Evolutionary conservation across 1,140 invertebrate genomes (phyloP).

Genomic region (Saccostrea echinata): DNA sequence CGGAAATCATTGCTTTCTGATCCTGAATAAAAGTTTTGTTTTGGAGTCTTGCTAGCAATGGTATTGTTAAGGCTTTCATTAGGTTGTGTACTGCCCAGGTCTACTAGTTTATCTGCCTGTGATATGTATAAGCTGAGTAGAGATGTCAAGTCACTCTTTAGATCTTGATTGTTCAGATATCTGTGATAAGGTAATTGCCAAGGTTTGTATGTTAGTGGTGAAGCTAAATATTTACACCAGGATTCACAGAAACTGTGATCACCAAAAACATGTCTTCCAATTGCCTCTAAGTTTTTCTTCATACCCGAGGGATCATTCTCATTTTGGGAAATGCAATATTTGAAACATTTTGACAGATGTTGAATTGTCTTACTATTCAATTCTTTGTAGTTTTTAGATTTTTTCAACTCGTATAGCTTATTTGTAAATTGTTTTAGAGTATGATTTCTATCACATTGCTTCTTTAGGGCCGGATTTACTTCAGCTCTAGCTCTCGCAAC

Average conservation of each 20-base stretch:
- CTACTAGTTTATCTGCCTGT: neutral
- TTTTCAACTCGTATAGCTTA: neutral
- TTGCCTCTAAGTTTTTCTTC: neutral
- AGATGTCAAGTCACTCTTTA: neutral
- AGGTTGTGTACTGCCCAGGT: neutral
- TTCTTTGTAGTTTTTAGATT: too few relatives aligned
- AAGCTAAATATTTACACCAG: slow-evolving; percentile 21
- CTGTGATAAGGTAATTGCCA: neutral
- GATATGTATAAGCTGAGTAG: neutral
- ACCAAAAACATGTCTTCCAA: slow-evolving; percentile 6
- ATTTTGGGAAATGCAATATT: too few relatives aligned
- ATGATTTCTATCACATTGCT: slow-evolving; percentile 7
- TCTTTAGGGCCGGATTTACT: neutral
- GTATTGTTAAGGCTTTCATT: slow-evolving; percentile 44
- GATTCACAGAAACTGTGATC: neutral
- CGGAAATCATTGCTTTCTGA: neutral
- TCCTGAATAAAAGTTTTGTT: neutral
- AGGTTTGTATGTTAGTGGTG: neutral
- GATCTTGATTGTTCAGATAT: neutral
- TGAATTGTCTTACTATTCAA: too few relatives aligned
- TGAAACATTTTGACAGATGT: too few relatives aligned
- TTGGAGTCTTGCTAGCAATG: slow-evolving; percentile 30
- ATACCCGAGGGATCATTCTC: too few relatives aligned
- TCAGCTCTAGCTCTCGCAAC: neutral
- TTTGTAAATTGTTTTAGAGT: slow-evolving; percentile 30